phyloP scores from a whole-genome alignment of 2,888 invertebrate species.

The Gymnoscelis rufifasciata region DNA sequence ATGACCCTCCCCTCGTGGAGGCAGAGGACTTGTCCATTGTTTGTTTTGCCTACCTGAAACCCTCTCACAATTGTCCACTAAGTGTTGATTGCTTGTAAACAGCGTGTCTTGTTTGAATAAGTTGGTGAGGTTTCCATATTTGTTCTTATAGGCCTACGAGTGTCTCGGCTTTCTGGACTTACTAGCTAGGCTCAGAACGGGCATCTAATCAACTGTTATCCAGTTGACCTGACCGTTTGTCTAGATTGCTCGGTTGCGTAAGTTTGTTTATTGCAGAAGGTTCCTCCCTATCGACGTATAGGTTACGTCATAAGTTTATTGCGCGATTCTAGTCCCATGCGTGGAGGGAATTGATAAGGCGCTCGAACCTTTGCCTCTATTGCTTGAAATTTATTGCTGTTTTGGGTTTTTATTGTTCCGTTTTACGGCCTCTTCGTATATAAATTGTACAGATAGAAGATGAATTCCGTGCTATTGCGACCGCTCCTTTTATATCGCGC shows the following conservation, averaged over 20 bases:
- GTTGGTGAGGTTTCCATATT: conserved; percentile 19
- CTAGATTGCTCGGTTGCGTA: conserved; percentile 1
- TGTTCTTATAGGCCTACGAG: conserved; percentile 3
- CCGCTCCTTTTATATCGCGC: conserved; percentile 66
- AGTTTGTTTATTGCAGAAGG: conserved; percentile 3
- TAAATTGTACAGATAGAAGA: conserved; percentile 78
- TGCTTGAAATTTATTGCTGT: conserved; percentile 80
- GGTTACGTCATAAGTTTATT: conserved; percentile 73
- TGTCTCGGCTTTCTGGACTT: background rate
- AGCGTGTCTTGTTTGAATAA: conserved; percentile 56
- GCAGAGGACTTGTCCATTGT: conserved; percentile 60
- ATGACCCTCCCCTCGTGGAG: conserved; percentile 61
- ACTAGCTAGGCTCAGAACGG: background rate
- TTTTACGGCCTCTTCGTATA: conserved; percentile 77
- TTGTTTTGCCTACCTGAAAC: conserved; percentile 72
- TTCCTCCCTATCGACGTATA: conserved; percentile 26
- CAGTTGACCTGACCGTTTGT: conserved; percentile 3
- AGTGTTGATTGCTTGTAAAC: conserved; percentile 77
- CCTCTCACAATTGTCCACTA: conserved; percentile 70
- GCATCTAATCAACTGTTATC: conserved; percentile 1
- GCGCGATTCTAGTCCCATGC: conserved; percentile 66
- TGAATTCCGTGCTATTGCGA: conserved; percentile 69
- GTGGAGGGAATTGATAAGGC: conserved; percentile 78
- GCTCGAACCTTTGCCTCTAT: conserved; percentile 78
- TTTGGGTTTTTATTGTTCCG: conserved; percentile 81